Percentiles rank a stretch among this genome's conserved stretches.
Conservation (phyloP, 2,113 vertebrate genomes). For the Meleagris gallopavo region DNA sequence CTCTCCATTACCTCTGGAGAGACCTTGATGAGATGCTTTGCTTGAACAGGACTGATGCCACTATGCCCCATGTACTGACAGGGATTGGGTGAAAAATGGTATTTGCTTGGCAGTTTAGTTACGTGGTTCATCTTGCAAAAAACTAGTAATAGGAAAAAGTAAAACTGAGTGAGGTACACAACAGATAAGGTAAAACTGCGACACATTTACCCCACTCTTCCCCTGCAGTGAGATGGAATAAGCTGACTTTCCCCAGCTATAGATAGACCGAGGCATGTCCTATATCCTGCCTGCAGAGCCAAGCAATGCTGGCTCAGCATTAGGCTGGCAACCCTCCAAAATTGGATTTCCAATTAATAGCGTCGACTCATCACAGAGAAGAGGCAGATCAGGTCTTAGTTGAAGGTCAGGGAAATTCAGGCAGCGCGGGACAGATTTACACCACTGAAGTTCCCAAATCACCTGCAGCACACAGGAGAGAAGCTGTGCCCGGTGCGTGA, state of each 20-base stretch:
- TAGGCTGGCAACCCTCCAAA: constrained; percentile 61
- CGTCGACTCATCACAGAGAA: constrained; percentile 41
- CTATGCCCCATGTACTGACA: neutral
- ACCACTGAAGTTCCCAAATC: neutral
- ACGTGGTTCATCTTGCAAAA: neutral
- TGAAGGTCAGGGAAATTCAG: constrained; percentile 67
- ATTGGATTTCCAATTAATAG: constrained; percentile 75
- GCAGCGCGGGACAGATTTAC: neutral
- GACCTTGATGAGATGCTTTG: neutral
- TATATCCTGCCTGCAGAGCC: constrained; percentile 61
- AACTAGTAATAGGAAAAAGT: neutral
- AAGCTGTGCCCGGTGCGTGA: rapidly evolving
- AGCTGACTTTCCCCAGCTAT: constrained; percentile 41
- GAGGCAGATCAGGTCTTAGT: constrained; percentile 50
- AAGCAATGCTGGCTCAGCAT: constrained; percentile 65
- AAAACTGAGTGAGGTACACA: neutral
- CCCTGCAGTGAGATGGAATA: neutral
- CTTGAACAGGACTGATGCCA: neutral
- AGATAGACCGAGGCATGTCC: constrained; percentile 52
- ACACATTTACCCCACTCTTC: constrained; percentile 7
- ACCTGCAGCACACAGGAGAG: neutral
- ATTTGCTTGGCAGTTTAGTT: neutral
- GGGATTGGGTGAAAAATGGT: neutral
- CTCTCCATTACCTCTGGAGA: rapidly evolving
- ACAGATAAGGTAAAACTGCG: neutral